Conservation (phyloP, 2,888 invertebrate genomes). For the Heliconius erato region DNA sequence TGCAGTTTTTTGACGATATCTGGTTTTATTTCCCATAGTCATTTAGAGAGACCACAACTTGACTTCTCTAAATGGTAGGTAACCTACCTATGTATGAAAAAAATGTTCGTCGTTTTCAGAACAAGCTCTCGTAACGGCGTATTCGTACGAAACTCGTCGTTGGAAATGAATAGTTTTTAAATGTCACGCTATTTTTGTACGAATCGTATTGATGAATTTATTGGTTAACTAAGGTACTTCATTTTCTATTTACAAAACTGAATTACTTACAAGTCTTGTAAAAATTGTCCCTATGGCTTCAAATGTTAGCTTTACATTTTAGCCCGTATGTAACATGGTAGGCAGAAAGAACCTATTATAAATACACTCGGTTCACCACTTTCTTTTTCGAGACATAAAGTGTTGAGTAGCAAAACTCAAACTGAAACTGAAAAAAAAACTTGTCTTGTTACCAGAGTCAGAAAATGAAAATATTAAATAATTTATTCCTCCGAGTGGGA, state of each 20-base stretch:
- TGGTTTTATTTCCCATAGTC: constrained; percentile 17
- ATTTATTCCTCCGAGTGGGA: too few species aligned
- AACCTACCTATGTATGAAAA: neutral
- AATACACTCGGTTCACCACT: too few species aligned
- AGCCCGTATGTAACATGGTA: too few species aligned
- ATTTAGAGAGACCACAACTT: constrained; percentile 3
- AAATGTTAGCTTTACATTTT: too few species aligned
- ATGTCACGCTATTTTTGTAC: constrained; percentile 26
- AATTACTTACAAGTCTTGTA: too few species aligned
- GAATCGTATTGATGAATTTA: constrained; percentile 22
- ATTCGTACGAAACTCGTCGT: neutral
- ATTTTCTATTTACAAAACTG: neutral
- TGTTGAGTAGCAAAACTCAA: too few species aligned
- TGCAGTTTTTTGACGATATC: constrained; percentile 15
- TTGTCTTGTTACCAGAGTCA: too few species aligned
- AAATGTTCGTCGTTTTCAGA: constrained; percentile 21
- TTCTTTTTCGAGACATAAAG: too few species aligned
- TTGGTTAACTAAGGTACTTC: neutral
- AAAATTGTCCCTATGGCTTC: too few species aligned
- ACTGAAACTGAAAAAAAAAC: too few species aligned
- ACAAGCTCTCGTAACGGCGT: constrained; percentile 5
- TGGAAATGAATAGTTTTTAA: constrained; percentile 28
- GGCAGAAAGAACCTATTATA: too few species aligned
- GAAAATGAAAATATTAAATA: too few species aligned
- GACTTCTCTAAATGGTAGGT: constrained; percentile 19